A percentile compares a stretch with the other conserved stretches of the same genome.
Conservation (phyloP, 2,888 invertebrate species). For the Unio delphinus region DNA sequence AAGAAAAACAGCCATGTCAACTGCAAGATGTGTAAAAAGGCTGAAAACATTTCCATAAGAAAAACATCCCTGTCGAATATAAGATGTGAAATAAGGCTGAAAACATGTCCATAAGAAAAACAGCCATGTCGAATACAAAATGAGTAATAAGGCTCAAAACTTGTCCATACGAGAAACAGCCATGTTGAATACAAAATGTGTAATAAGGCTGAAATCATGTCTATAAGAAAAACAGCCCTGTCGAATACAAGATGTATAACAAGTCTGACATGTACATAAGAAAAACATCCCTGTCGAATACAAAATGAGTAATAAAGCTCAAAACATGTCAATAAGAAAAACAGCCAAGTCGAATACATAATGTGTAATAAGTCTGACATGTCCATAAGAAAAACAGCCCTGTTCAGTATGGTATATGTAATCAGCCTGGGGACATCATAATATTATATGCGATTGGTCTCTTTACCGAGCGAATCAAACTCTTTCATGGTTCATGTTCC, state of each 20-base stretch:
- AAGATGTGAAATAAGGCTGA: neutral
- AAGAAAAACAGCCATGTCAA: no score
- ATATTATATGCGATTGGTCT: no score
- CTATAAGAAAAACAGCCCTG: no score
- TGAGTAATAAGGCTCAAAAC: neutral
- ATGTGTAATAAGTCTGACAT: neutral
- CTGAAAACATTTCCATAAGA: neutral
- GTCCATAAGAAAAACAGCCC: no score
- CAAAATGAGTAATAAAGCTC: neutral
- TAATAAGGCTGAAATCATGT: neutral
- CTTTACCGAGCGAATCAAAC: no score
- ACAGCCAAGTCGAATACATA: neutral
- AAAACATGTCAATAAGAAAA: neutral
- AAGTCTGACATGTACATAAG: no score
- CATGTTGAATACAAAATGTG: neutral
- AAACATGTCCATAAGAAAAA: neutral
- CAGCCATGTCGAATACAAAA: neutral
- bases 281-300: neutral
- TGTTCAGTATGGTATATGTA: no score
- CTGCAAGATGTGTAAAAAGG: neutral
- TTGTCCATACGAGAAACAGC: neutral
- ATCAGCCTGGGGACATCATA: no score
- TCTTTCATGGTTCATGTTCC: no score
- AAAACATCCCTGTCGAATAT: neutral
- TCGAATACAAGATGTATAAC: no score